phyloP scores from a whole-genome alignment of 1,140 invertebrate species.

The Diprion similis region DNA sequence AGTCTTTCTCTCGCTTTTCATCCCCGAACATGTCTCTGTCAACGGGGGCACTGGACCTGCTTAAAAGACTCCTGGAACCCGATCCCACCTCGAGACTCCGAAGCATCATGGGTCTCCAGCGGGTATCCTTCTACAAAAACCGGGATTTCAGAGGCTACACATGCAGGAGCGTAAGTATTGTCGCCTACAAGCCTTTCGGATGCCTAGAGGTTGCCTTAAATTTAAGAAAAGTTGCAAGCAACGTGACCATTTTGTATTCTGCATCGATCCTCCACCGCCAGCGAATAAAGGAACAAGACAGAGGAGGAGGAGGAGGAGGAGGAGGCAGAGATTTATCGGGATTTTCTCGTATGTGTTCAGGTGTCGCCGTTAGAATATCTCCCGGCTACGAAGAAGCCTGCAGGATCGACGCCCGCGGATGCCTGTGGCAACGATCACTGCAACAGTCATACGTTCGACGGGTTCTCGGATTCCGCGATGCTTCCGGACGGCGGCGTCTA shows the following conservation, averaged over 20 bases:
- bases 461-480: not conserved
- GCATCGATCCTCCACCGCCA: too few relatives aligned
- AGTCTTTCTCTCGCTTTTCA: constrained; percentile 26
- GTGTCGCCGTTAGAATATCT: not conserved
- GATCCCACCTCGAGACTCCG: constrained; percentile 55
- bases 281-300: too few relatives aligned
- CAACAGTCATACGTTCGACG: not conserved
- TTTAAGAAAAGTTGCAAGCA: too few relatives aligned
- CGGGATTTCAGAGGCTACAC: constrained; percentile 44
- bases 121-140: constrained; percentile 62
- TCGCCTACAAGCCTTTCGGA: not conserved
- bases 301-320: too few relatives aligned
- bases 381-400: too few relatives aligned
- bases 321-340: too few relatives aligned
- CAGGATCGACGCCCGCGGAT: too few relatives aligned
- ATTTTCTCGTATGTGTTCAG: not conserved
- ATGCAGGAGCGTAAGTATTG: constrained; percentile 1
- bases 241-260: too few relatives aligned
- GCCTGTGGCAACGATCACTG: not conserved
- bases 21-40: constrained; percentile 42
- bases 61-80: constrained; percentile 56
- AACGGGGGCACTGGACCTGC: constrained; percentile 49
- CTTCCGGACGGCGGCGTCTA: not conserved
- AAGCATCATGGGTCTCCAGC: constrained; percentile 53
- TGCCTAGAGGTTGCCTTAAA: too few relatives aligned